Conservation (phyloP, 2,888 invertebrate genomes). For the Sesia apiformis region DNA sequence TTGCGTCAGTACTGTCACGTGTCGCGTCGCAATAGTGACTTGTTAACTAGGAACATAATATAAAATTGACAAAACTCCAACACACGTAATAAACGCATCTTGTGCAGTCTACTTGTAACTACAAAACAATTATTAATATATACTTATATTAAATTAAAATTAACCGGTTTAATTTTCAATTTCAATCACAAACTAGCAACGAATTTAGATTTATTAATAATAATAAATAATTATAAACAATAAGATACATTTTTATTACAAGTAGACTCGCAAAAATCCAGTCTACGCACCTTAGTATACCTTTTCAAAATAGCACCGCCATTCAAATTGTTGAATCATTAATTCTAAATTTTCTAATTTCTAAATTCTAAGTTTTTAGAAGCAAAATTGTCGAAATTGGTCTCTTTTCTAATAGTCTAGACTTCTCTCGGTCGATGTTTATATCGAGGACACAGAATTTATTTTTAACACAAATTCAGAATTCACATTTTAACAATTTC, state of each 20-base stretch:
- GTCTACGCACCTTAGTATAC: constrained; percentile 47
- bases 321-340: constrained; percentile 27
- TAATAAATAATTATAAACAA: background rate
- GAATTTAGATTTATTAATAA: too few species aligned
- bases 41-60: constrained; percentile 50
- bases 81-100: constrained; percentile 30
- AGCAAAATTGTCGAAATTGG: constrained; percentile 34
- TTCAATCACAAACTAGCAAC: too few species aligned
- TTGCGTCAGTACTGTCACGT: too few species aligned
- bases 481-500: background rate
- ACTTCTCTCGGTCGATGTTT: background rate
- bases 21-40: too few species aligned
- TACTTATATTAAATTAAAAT: background rate
- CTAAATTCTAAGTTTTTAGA: constrained; percentile 17
- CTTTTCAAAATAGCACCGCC: constrained; percentile 67
- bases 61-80: constrained; percentile 58
- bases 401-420: constrained; percentile 8
- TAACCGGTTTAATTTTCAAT: too few species aligned
- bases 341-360: constrained; percentile 19
- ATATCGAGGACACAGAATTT: background rate
- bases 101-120: constrained; percentile 32
- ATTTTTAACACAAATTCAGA: background rate
- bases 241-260: constrained; percentile 15
- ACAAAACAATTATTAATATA: background rate
- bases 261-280: constrained; percentile 35